Evolutionary conservation across 2,113 vertebrate species (phyloP).

Genomic region (Ictalurus furcatus): DNA sequence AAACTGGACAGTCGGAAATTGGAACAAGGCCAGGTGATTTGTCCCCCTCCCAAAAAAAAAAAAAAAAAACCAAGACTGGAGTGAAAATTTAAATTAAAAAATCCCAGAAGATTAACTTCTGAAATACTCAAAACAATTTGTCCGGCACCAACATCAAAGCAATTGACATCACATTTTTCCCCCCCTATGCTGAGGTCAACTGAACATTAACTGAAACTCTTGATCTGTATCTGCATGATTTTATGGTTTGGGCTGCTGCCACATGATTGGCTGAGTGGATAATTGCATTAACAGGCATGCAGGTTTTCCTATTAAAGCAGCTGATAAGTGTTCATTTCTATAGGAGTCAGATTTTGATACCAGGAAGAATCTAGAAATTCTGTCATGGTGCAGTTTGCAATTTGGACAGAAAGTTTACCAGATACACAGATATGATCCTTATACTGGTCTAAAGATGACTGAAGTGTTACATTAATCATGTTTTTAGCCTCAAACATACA

Average conservation of each 20-base stretch:
- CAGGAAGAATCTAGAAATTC: not conserved
- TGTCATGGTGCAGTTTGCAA: not conserved
- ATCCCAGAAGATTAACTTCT: not conserved
- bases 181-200: too few species aligned
- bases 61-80: not conserved
- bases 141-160: not conserved
- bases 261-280: not conserved
- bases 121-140: not conserved
- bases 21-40: too few species aligned
- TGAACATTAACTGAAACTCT: not conserved
- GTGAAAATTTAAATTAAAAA: not conserved
- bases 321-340: not conserved
- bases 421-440: not conserved
- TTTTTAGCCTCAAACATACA: constrained; percentile 52
- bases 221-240: not conserved
- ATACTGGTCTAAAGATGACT: too few species aligned
- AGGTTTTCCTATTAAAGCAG: too few species aligned
- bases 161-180: too few species aligned
- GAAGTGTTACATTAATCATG: not conserved
- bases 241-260: not conserved
- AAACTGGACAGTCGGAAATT: not conserved
- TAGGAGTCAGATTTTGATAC: too few species aligned
- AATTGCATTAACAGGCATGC: not conserved
- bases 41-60: too few species aligned
- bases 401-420: not conserved